Evolutionary conservation across 2,797 vertebrate genomes (phyloP).

Genomic region (Aplochiton taeniatus): DNA sequence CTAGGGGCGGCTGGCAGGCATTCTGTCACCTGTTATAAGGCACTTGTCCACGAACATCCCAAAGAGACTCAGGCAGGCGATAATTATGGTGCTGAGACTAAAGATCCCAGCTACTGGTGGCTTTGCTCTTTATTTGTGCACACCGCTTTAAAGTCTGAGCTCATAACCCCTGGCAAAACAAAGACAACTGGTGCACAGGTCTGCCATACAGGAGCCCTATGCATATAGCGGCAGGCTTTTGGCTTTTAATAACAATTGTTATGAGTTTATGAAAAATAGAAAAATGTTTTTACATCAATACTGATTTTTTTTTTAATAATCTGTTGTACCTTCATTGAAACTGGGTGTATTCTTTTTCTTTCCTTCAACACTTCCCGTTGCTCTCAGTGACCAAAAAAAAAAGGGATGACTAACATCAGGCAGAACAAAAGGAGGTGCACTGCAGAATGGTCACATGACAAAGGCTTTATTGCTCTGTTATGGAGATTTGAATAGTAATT

Average conservation of each 20-base stretch:
- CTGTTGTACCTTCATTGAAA: too few relatives aligned
- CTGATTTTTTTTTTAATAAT: too few relatives aligned
- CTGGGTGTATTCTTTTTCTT: too few relatives aligned
- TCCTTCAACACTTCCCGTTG: not conserved
- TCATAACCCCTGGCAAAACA: slow-evolving; percentile 52
- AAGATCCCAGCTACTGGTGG: slow-evolving; percentile 51
- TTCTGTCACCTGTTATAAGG: slow-evolving; percentile 80
- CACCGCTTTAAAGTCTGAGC: slow-evolving; percentile 57
- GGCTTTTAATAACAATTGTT: too few relatives aligned
- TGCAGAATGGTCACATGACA: slow-evolving; percentile 75
- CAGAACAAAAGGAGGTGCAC: slow-evolving; percentile 61
- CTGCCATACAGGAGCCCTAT: slow-evolving; percentile 24
- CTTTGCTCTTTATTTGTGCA: slow-evolving; percentile 60
- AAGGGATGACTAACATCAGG: slow-evolving; percentile 49
- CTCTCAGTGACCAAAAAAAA: not conserved
- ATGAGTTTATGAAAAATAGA: too few relatives aligned
- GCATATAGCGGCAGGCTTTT: too few relatives aligned
- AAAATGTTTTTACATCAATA: too few relatives aligned
- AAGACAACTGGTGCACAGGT: slow-evolving; percentile 15
- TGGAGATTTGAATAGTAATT: slow-evolving; percentile 76
- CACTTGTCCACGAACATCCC: slow-evolving; percentile 75
- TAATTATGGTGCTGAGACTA: slow-evolving; percentile 76
- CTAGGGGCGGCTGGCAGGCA: slow-evolving; percentile 69
- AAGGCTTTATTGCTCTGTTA: slow-evolving; percentile 72
- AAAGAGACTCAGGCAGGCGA: slow-evolving; percentile 72